Evolutionary conservation across 2,888 invertebrate genomes (phyloP), one percentile per base, ranked within the genome.

Genomic region (Phaedon cochleariae): DNA sequence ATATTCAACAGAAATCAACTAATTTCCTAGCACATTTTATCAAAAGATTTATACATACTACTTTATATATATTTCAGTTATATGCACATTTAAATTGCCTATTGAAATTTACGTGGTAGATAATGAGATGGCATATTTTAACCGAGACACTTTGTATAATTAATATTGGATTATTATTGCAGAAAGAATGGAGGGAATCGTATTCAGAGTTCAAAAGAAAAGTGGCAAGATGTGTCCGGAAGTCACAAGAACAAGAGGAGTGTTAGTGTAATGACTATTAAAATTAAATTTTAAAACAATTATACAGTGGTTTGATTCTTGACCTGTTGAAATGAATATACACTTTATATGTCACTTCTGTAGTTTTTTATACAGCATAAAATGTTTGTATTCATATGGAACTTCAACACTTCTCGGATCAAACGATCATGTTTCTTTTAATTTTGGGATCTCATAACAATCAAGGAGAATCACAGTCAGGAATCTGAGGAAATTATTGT

Each of bases 221-320:
- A 90, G 98, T 98, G 80, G 96, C 97, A 80, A 90, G 93, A 86
- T 97, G 97, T 89, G 98, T 98, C 84, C 91, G 98, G 87, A 96
- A 95, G 90, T 98, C 97, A 90, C 97, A 98, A 90, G 98, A 98
- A 90, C 97, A 98, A 90, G 98, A 98, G 86, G 95, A 96, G 88
- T 94, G 94, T 90, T 92, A 93, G 91, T 94, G 93, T 91, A 86
- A 70, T 71, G 73, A 73, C 65, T 65, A 65, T 69, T 70, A 61
- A 67, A 72, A 69, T 63, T 69, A 62, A 71, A 65, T 62, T 65
- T 54, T 69, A 69, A 41, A 71, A 64, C 64, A 68, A 69, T 66
- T 69, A 66, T 63, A 64, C 60, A 52, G 54, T 57, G 70, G 62
- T 75, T 76, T 74, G 76, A 72, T 78, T 76, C 73, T 69, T 53